These are phyloP conservation scores for Nomada fabriciana DNA, from an alignment of 2,888 invertebrate species.

Conservation along the genomic window DNA sequence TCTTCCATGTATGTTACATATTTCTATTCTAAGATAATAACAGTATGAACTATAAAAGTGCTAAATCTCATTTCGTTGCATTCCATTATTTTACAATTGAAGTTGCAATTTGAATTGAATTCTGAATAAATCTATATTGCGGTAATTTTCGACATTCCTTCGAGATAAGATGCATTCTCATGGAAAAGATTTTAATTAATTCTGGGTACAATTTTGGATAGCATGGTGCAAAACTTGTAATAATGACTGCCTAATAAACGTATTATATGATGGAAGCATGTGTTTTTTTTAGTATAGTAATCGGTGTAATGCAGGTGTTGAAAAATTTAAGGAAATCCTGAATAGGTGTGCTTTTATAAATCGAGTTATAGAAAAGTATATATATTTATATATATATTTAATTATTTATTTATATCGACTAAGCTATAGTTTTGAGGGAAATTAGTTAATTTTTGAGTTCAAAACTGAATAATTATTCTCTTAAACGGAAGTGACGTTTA, in stretches of 20 bases:
- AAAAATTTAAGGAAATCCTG: no score
- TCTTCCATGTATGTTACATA: slow-evolving; percentile 56
- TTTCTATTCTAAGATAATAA: slow-evolving; percentile 25
- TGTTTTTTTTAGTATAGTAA: background rate
- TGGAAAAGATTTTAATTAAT: slow-evolving; percentile 30
- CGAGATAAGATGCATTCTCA: slow-evolving; percentile 34
- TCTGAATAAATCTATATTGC: slow-evolving; percentile 4
- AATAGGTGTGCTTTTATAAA: background rate
- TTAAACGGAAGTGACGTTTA: slow-evolving; percentile 41
- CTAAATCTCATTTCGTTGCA: slow-evolving; percentile 18
- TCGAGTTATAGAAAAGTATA: background rate
- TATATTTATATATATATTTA: background rate
- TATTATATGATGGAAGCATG: slow-evolving; percentile 45
- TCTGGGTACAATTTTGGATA: slow-evolving; percentile 15
- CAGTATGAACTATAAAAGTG: slow-evolving; percentile 19
- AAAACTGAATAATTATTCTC: background rate
- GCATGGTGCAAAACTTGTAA: slow-evolving; percentile 59
- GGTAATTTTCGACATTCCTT: slow-evolving; percentile 36
- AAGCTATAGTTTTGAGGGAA: background rate
- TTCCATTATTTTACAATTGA: slow-evolving; percentile 25
- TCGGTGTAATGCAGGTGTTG: no score
- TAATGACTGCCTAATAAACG: slow-evolving; percentile 67
- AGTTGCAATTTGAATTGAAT: slow-evolving; percentile 1
- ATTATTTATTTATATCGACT: slow-evolving; percentile 9
- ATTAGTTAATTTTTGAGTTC: background rate